phyloP scores from a whole-genome alignment of 1,140 invertebrate genomes.

The Maconellicoccus hirsutus region DNA sequence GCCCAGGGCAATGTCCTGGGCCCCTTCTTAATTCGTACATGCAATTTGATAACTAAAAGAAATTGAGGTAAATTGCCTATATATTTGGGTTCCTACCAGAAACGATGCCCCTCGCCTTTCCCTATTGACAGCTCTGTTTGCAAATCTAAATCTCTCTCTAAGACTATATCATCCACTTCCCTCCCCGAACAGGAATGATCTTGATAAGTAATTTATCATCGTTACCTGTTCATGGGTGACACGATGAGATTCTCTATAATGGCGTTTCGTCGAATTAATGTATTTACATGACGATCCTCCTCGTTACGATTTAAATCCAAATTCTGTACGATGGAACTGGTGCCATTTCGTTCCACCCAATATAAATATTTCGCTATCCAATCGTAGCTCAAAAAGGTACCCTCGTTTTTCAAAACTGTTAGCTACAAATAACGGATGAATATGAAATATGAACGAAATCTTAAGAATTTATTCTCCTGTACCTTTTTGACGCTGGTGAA shows the following conservation, averaged over 20 bases:
- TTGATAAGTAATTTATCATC: no score
- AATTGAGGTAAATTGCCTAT: no score
- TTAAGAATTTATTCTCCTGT: background rate
- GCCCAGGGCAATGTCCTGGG: no score
- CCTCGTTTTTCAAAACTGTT: background rate
- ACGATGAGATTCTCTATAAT: background rate
- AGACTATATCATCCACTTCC: no score
- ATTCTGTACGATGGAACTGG: background rate
- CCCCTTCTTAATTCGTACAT: no score
- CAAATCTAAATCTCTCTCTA: no score
- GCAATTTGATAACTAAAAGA: no score
- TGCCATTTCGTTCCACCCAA: conserved; percentile 19
- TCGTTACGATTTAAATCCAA: conserved; percentile 13
- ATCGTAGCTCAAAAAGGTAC: conserved; percentile 23
- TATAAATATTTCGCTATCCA: conserved; percentile 24
- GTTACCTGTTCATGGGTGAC: background rate
- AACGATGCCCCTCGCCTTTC: no score
- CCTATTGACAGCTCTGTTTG: no score
- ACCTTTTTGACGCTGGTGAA: background rate
- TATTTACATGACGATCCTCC: background rate
- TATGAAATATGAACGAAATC: background rate
- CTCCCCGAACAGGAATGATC: no score
- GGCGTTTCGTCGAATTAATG: background rate
- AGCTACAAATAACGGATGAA: background rate
- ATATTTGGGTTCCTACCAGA: no score